A percentile compares a stretch with the other conserved stretches of the same genome.
Conservation (phyloP, 2,797 vertebrate genomes). For the Fistularia commersonii region DNA sequence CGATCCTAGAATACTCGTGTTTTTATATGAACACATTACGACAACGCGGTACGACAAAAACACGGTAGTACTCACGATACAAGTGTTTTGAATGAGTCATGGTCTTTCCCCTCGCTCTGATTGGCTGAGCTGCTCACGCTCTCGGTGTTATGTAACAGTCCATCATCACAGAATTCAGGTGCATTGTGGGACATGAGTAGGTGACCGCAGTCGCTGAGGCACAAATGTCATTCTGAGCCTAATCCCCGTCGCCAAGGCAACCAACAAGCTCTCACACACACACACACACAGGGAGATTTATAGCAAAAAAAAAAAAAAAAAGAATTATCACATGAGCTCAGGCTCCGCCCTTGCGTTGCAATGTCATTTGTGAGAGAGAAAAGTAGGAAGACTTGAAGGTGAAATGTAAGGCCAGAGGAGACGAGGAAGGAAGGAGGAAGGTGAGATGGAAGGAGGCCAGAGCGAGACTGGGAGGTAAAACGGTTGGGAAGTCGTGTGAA, state of each 20-base stretch:
- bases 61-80: neutral
- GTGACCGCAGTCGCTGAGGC: constrained; percentile 13
- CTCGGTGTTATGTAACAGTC: constrained; percentile 19
- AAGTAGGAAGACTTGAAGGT: too few relatives aligned
- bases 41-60: too few relatives aligned
- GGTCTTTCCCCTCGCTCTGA: constrained; percentile 4
- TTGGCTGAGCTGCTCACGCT: constrained; percentile 2
- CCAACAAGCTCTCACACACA: constrained; percentile 3
- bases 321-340: too few relatives aligned
- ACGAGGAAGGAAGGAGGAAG: too few relatives aligned
- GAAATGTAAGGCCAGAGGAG: constrained; percentile 17
- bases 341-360: constrained; percentile 3
- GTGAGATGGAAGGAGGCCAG: constrained; percentile 2
- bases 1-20: too few relatives aligned
- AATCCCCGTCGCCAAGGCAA: constrained; percentile 15
- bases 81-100: neutral
- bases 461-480: neutral
- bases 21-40: neutral
- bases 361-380: constrained; percentile 9
- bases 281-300: constrained; percentile 5
- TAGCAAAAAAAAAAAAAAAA: neutral
- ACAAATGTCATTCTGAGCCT: constrained; percentile 5
- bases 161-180: constrained; percentile 19
- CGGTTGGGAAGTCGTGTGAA: too few relatives aligned
- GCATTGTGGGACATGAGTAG: constrained; percentile 39